Conservation (phyloP, 92 coral and sea anemone genomes). For the Chrysogorgia sp. region DNA sequence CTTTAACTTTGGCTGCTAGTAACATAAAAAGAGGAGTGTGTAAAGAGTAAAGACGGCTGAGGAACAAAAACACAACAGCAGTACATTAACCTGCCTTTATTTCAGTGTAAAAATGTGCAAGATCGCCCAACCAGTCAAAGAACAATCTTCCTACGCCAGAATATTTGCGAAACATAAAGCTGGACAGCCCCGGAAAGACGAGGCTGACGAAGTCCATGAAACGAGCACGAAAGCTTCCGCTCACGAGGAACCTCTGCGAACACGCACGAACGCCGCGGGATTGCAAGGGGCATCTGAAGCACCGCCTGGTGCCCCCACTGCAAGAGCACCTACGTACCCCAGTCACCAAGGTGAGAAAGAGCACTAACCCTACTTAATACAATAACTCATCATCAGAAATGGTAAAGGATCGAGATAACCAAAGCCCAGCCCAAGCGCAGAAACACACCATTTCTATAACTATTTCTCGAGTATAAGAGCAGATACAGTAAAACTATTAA, state of each 20-base stretch:
- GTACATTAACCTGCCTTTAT: not conserved
- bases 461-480: no score
- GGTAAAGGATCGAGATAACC: no score
- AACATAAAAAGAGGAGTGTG: no score
- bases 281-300: slow-evolving; percentile 5
- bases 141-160: slow-evolving; percentile 76
- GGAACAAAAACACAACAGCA: no score
- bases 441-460: no score
- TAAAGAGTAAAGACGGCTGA: no score
- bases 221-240: slow-evolving; percentile 26
- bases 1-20: no score
- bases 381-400: no score
- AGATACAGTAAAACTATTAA: no score
- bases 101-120: slow-evolving; percentile 34
- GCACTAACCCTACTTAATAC: no score
- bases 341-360: slow-evolving; percentile 1
- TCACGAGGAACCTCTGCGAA: slow-evolving; percentile 9
- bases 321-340: not conserved
- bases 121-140: slow-evolving; percentile 32
- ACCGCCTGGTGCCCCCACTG: not conserved
- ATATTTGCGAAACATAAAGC: slow-evolving; percentile 82
- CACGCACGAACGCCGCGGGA: slow-evolving; percentile 5
- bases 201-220: slow-evolving; percentile 48
- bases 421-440: no score
- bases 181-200: slow-evolving; percentile 62